Conservation (phyloP, 2,797 vertebrate species). For the Characodon lateralis region DNA sequence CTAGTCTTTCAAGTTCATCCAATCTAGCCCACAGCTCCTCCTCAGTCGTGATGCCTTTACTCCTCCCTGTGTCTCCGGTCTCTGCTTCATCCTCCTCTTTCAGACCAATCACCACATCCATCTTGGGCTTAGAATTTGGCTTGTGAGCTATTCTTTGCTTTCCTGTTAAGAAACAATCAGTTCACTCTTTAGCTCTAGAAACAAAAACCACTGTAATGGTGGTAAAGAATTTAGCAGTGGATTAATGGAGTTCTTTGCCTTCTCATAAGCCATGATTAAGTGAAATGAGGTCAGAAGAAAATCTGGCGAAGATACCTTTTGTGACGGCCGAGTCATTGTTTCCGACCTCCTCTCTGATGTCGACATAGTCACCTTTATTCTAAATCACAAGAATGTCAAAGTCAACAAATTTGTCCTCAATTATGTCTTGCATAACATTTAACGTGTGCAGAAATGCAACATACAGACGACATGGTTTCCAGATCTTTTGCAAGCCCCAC, state of each 20-base stretch:
- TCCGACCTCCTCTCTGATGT: constrained; percentile 90
- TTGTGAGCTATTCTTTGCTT: constrained; percentile 89
- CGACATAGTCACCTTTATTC: constrained; percentile 87
- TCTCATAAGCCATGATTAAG: not conserved
- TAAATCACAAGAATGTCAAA: constrained; percentile 64
- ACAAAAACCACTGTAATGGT: not conserved
- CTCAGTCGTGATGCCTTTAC: constrained; percentile 78
- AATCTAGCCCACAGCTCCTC: constrained; percentile 88
- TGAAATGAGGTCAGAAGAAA: constrained; percentile 26
- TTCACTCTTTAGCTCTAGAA: not conserved
- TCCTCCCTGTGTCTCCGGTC: constrained; percentile 26
- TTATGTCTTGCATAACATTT: constrained; percentile 1
- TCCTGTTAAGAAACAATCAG: constrained; percentile 58
- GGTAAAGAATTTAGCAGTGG: not conserved
- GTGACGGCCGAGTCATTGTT: constrained; percentile 71
- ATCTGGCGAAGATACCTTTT: constrained; percentile 83
- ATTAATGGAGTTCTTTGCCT: constrained; percentile 13
- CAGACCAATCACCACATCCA: constrained; percentile 65
- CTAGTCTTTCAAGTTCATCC: constrained; percentile 91
- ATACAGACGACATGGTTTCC: constrained; percentile 85
- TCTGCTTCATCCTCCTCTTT: constrained; percentile 55
- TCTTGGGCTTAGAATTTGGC: constrained; percentile 91
- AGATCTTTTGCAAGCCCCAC: constrained; percentile 88
- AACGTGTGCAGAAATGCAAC: constrained; percentile 45
- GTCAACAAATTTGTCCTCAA: constrained; percentile 6